Evolutionary conservation across 2,888 invertebrate genomes (phyloP).

Genomic region (Drosophila anceps): DNA sequence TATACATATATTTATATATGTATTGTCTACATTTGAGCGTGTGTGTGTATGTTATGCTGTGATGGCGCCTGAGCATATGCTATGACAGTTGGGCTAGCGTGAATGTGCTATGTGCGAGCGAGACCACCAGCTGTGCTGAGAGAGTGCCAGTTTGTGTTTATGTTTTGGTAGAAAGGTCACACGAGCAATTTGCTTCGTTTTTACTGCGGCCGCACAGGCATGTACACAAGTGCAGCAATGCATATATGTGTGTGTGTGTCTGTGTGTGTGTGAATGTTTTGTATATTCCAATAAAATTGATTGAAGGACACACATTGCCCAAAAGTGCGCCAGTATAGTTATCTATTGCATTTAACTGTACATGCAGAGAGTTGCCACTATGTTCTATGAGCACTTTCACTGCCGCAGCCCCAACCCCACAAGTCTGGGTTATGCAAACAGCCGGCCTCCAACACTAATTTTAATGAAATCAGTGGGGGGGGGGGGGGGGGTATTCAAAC

Average conservation of each 20-base stretch:
- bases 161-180: conserved; percentile 76
- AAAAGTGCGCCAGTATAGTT: conserved; percentile 16
- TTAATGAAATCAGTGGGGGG: not conserved
- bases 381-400: conserved; percentile 30
- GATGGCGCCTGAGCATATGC: conserved; percentile 76
- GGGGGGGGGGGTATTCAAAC: not conserved
- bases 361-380: conserved; percentile 12
- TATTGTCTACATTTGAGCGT: conserved; percentile 2
- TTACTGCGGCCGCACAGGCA: conserved; percentile 16
- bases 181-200: conserved; percentile 37
- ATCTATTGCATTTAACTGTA: conserved; percentile 23
- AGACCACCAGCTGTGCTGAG: conserved; percentile 29
- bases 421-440: conserved; percentile 38
- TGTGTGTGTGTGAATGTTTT: conserved; percentile 13
- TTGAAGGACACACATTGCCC: conserved; percentile 52
- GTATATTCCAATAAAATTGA: conserved; percentile 46
- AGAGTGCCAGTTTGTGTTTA: conserved; percentile 51
- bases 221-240: conserved; percentile 31
- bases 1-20: conserved; percentile 13
- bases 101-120: conserved; percentile 32
- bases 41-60: conserved; percentile 37
- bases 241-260: conserved; percentile 6
- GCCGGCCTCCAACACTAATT: conserved; percentile 8
- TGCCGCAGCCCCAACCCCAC: not conserved
- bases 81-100: conserved; percentile 47